Base-by-base conservation (phyloP, 2,113 vertebrate species). In the Neolamprologus hecqui region DNA sequence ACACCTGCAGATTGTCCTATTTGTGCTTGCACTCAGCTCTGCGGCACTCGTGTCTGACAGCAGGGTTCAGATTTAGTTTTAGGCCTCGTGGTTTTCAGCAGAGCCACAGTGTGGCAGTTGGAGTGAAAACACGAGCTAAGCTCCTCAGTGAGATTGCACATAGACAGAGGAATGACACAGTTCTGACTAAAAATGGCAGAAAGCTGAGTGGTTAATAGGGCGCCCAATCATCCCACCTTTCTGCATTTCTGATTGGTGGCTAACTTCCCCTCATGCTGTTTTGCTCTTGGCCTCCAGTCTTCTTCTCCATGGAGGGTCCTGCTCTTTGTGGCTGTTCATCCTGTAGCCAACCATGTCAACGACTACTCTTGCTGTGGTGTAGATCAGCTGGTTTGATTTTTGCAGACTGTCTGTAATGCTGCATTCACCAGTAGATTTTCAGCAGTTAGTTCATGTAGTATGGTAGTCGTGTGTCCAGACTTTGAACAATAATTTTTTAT, bases 381-480 rank as follows among this genome's bases (percentile, higher is more conserved):
- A 7, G 33, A 65, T 65, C 60, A n/a, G 33, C 60, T 65, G 6
- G 2, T n/a, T n/a, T 37, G 60, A 0, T 37, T 3, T 65, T 65
- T 37, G 33, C 33, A 65, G 60, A 65, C 4, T 37, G 33, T 21
- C 60, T 13, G 60, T n/a, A 65, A 65, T 37, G 17, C 19, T 65
- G 60, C 19, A 0, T 37, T 65, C 31, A 65, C 17, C 0, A 2
- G 19, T 21, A 37, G 10, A 65, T 5, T 37, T 37, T 5, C 33
- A 65, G 1, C 60, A 37, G 19, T 37, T 65, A 65, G 0, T 65
- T 65, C 10, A 65, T 0, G 17, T 7, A n/a, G 31, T 37, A 2
- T 60, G 8, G 5, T 60, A 4, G 57, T 1, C 0, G 4, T 35
- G 31, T 65, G 6, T 65, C 17, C 31, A 35, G 17, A 65, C 17